These are phyloP conservation scores for Drosophila jambulina DNA, from an alignment of 1,140 invertebrate genomes.

Conservation along the genomic window DNA sequence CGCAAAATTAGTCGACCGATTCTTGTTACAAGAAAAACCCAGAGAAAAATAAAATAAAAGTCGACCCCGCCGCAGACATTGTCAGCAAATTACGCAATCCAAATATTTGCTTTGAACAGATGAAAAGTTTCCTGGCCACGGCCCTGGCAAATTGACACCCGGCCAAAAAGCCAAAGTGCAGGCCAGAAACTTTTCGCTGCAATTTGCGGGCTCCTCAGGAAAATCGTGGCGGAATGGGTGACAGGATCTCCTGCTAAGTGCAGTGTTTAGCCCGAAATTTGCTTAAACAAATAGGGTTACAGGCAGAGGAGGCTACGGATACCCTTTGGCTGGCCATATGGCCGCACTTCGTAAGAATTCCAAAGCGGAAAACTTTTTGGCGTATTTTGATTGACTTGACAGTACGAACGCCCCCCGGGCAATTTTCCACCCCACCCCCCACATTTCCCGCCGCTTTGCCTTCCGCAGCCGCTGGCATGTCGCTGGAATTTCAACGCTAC, in stretches of 20 bases:
- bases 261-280: slow-evolving; percentile 75
- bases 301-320: slow-evolving; percentile 39
- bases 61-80: slow-evolving; percentile 55
- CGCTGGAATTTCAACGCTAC: slow-evolving; percentile 51
- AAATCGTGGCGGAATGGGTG: neutral
- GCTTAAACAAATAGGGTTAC: slow-evolving; percentile 74
- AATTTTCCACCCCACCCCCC: neutral
- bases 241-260: slow-evolving; percentile 37
- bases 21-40: neutral
- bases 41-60: slow-evolving; percentile 3
- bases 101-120: slow-evolving; percentile 69
- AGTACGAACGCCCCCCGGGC: slow-evolving; percentile 25
- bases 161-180: slow-evolving; percentile 76
- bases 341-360: slow-evolving; percentile 41
- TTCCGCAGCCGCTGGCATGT: slow-evolving; percentile 40
- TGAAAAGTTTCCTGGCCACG: slow-evolving; percentile 68
- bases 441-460: slow-evolving; percentile 20
- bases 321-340: slow-evolving; percentile 32
- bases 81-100: slow-evolving; percentile 72
- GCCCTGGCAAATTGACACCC: slow-evolving; percentile 72
- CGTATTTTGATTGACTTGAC: slow-evolving; percentile 80
- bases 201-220: slow-evolving; percentile 59
- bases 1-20: neutral
- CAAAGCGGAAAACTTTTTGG: slow-evolving; percentile 60
- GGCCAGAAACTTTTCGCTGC: slow-evolving; percentile 71